phyloP scores from a whole-genome alignment of 2,888 invertebrate species.

The Cephus nigrinus region DNA sequence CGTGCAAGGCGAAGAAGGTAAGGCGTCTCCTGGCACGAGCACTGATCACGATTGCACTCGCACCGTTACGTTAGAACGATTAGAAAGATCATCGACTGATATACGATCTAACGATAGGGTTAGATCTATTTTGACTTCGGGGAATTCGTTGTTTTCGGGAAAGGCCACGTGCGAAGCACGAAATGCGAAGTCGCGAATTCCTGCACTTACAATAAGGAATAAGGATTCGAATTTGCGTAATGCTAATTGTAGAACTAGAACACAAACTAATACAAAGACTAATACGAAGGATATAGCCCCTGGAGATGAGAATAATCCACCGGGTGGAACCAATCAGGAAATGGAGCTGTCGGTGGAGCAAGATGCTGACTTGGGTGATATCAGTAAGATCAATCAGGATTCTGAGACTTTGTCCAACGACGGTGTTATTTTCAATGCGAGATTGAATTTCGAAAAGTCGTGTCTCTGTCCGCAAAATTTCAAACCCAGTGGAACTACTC shows the following conservation, averaged over 20 bases:
- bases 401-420: neutral
- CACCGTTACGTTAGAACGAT: slow-evolving; percentile 50
- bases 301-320: slow-evolving; percentile 44
- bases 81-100: slow-evolving; percentile 22
- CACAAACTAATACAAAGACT: neutral
- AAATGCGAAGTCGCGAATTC: slow-evolving; percentile 10
- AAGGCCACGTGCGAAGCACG: slow-evolving; percentile 16
- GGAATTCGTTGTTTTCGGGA: slow-evolving; percentile 37
- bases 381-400: neutral
- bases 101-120: slow-evolving; percentile 16
- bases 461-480: slow-evolving; percentile 42
- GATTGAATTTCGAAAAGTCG: slow-evolving; percentile 45
- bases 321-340: slow-evolving; percentile 12
- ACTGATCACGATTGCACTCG: slow-evolving; percentile 50
- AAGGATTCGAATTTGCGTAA: slow-evolving; percentile 17
- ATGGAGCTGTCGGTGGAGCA: neutral
- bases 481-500: slow-evolving; percentile 51
- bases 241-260: neutral
- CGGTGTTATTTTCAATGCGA: neutral
- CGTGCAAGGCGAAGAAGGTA: slow-evolving; percentile 81
- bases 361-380: neutral
- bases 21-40: slow-evolving; percentile 64
- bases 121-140: slow-evolving; percentile 17
- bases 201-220: slow-evolving; percentile 25
- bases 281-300: slow-evolving; percentile 22